Evolutionary conservation across 2,888 invertebrate genomes (phyloP), one percentile per base, ranked within the genome.

Genomic region (Tenthredo notha): DNA sequence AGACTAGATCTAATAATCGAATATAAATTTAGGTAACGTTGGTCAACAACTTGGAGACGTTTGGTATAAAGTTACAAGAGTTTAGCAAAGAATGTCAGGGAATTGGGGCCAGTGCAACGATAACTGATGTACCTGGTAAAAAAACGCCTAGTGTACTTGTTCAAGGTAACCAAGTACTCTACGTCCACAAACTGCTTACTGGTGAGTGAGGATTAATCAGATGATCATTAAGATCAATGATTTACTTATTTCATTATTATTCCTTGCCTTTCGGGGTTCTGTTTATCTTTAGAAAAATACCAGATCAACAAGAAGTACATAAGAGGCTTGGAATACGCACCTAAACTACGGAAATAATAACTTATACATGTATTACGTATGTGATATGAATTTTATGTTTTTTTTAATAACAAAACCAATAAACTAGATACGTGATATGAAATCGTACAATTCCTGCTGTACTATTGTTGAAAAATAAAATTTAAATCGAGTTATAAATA

Each of bases 121-220:
- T 98, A 84, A 96, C 96, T 70, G 95, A 96, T 87, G 93, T 96
- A 25, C 96, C 97, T 3, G 97, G 96, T 84, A 96, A 97, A 90
- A 96, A 95, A 89, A 94, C 94, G 72, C 96, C 96, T 89, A 97
- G 98, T 93, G 95, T 98, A 50, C 95, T 98, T 92, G 95, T 98
- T 86, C 98, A 98, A 94, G 98, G 98, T 10, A 98, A 98, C 94
- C 98, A 98, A 95, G 96, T 98, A 85, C 90, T 94, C 85, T 95
- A 94, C 90, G 94, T 95, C 6, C 94, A 93, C 84, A 94, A 95
- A 89, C 91, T 95, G 82, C 92, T 96, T 12, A 92, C 93, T 86
- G 95, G 95, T 95, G 89, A 89, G 86, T 61, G 18, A 29, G 37
- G 58, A 80, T 54, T 47, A 75, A 15, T 25, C 1, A 25, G 37